phyloP scores from a whole-genome alignment of 2,888 invertebrate genomes.

The Psococerastis gibbosa region DNA sequence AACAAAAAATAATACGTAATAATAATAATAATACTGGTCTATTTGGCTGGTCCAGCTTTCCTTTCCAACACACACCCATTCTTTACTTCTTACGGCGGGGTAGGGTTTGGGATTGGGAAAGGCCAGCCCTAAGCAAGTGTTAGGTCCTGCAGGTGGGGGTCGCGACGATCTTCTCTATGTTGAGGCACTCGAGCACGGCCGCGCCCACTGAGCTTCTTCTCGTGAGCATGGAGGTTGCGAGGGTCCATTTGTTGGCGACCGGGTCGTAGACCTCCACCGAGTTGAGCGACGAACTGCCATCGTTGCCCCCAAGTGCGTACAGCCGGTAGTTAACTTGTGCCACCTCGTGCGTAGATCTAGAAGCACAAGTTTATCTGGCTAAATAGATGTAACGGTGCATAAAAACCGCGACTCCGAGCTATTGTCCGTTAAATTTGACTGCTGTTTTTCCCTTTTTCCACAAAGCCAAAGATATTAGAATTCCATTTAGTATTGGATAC shows the following conservation, averaged over 20 bases:
- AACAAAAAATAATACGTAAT: too few species aligned
- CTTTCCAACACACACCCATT: too few species aligned
- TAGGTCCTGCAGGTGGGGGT: neutral
- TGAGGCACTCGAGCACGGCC: conserved; percentile 42
- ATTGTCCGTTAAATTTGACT: too few species aligned
- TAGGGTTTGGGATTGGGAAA: conserved; percentile 5
- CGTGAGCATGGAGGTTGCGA: conserved; percentile 43
- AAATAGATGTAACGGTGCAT: too few species aligned
- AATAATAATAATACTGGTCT: too few species aligned
- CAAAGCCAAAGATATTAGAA: too few species aligned
- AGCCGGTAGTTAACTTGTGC: conserved; percentile 40
- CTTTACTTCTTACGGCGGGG: conserved; percentile 3
- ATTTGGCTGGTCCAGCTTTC: too few species aligned
- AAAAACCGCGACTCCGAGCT: too few species aligned
- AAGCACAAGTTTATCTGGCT: too few species aligned
- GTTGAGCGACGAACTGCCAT: conserved; percentile 47
- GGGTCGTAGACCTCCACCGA: conserved; percentile 47
- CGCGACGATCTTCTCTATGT: conserved; percentile 26
- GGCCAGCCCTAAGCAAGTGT: neutral
- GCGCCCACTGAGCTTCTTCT: conserved; percentile 46
- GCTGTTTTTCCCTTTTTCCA: too few species aligned
- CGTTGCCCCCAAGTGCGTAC: conserved; percentile 47
- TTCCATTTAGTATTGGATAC: too few species aligned
- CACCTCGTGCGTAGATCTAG: conserved; percentile 47
- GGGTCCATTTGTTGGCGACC: conserved; percentile 42